These are phyloP conservation scores for Allacma fusca DNA, from an alignment of 2,888 invertebrate species.

Conservation along the genomic window DNA sequence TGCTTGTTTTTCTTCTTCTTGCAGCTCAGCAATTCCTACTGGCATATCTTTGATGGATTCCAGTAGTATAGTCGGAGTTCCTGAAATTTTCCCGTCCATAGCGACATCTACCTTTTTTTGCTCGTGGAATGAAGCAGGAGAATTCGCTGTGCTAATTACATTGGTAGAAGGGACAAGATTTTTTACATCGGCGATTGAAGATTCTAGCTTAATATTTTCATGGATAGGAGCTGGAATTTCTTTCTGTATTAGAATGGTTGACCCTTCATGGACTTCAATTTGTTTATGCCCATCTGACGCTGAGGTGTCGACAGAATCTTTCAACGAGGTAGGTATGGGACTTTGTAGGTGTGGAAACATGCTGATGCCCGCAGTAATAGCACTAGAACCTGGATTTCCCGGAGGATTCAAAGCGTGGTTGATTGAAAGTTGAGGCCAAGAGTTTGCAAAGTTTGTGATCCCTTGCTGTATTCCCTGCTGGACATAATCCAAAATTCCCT, in stretches of 20 bases:
- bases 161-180: neutral
- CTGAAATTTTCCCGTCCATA: neutral
- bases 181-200: neutral
- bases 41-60: neutral
- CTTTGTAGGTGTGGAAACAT: neutral
- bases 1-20: too few relatives aligned
- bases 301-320: too few relatives aligned
- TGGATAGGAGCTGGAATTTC: too few relatives aligned
- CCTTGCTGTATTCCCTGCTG: constrained; percentile 3
- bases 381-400: neutral
- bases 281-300: too few relatives aligned
- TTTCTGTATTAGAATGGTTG: too few relatives aligned
- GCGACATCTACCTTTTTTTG: too few relatives aligned
- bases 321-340: too few relatives aligned
- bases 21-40: too few relatives aligned
- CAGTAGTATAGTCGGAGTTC: neutral
- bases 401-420: neutral
- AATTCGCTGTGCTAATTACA: too few relatives aligned
- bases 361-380: neutral
- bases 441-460: neutral
- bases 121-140: neutral
- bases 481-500: neutral
- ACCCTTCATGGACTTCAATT: too few relatives aligned
- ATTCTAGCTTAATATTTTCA: neutral
- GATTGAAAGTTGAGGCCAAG: neutral